Evolutionary conservation across 2,113 vertebrate genomes (phyloP), one percentile per base, ranked within the genome.

Genomic region (Saimiri boliviensis): DNA sequence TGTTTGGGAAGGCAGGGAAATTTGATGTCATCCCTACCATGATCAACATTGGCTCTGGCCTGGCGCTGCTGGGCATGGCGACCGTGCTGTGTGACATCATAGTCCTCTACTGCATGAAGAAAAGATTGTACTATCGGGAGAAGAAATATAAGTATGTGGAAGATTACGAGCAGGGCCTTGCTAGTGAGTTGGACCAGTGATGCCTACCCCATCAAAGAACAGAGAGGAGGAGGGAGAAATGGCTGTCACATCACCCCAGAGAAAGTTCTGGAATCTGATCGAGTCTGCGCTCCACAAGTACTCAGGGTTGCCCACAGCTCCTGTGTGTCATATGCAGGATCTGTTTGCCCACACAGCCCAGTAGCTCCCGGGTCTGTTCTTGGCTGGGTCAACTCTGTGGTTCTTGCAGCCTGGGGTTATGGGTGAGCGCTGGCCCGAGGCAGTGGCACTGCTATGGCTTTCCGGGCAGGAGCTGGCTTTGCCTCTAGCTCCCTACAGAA

Each of bases 1-100:
- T 99, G 60, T 99, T 99, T 95, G 99, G 99, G 97, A 99, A 99
- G 97, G 99, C 99, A 82, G 99, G 99, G 45, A 99, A 99, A 92
- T 99, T 99, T 93, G 98, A 99, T 97, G 98, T 99, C 12, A 99
- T 99, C 73, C 99, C 99, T 5, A 99, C 99, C 27, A 99, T 99
- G 98, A 99, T 99, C 96, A 99, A 99, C 97, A 88, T 99, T 0
- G 99, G 99, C 81, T 99, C 99, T 0, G 99, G 99, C 19, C 77
- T 99, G 86, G 98, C 99, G 0, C 98, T 99, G 30, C 96, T 99
- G 16, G 99, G 99, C 0, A 98, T 99, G 99, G 98, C 99, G 0
- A 99, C 99, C 0, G 83, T 99, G 42, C 98, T 99, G 9, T 98
- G 98, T 97, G 99, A 99, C 81, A 37, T 99, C 90, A 97, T 99